Conservation (phyloP, 2,113 vertebrate species). For the Pterophyllum scalare region DNA sequence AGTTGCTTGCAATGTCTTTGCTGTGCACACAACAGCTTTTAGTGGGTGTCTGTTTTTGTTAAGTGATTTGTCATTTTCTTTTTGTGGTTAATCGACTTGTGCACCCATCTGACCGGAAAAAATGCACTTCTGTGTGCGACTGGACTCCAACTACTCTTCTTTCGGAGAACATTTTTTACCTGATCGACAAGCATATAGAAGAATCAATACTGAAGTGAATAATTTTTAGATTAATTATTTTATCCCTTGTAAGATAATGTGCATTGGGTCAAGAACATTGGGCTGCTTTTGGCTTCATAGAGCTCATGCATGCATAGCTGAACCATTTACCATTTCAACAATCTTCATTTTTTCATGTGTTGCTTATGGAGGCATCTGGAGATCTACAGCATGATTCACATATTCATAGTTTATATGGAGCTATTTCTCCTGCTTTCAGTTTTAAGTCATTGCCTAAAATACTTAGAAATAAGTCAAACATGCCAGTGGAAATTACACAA, state of each 20-base stretch:
- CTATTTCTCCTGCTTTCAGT: conserved; percentile 20
- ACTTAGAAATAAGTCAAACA: conserved; percentile 19
- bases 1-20: background rate
- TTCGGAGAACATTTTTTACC: background rate
- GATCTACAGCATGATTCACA: conserved; percentile 6
- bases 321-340: background rate
- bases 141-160: background rate
- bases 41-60: background rate
- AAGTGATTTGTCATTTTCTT: background rate
- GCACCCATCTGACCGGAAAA: background rate
- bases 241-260: background rate
- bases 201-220: background rate
- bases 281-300: background rate
- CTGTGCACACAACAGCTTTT: background rate
- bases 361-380: background rate
- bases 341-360: background rate
- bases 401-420: background rate
- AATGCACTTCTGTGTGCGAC: background rate
- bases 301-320: conserved; percentile 7
- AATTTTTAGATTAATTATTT: background rate
- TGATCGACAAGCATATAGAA: background rate
- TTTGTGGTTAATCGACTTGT: background rate
- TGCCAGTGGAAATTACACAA: conserved; percentile 33
- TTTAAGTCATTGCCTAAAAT: conserved; percentile 25
- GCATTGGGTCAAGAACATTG: background rate